A percentile compares a stretch with the other conserved stretches of the same genome.
Conservation (phyloP, 2,888 invertebrate species). For the Melikaiella ostensackeni region DNA sequence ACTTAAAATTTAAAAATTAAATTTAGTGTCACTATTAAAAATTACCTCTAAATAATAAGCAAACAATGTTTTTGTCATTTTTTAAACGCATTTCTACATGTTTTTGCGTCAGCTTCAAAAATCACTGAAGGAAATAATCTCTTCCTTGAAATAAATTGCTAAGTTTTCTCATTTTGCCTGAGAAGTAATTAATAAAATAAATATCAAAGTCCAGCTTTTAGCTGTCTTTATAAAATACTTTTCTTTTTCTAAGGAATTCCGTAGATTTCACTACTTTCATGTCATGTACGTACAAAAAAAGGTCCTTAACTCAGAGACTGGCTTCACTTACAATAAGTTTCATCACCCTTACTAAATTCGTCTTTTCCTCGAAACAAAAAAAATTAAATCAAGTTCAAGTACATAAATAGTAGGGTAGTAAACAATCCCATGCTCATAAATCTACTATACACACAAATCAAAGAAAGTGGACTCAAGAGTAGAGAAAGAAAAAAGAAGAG, state of each 20-base stretch:
- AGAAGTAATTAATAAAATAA: not conserved
- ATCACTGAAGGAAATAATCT: not conserved
- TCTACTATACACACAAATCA: constrained; percentile 58
- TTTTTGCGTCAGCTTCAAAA: not conserved
- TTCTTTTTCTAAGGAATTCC: constrained; percentile 3
- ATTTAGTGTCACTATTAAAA: constrained; percentile 10
- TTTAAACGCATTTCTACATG: not conserved
- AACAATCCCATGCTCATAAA: constrained; percentile 59
- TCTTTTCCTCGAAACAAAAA: not conserved
- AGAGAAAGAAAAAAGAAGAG: not conserved
- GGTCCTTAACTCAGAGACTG: not conserved
- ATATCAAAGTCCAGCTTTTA: constrained; percentile 4
- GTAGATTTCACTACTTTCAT: not conserved
- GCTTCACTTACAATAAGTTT: not conserved
- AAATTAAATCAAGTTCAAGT: not conserved
- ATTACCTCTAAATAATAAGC: constrained; percentile 7
- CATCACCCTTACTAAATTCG: not conserved
- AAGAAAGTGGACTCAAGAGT: constrained; percentile 26
- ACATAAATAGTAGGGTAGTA: not conserved
- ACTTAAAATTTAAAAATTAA: not conserved
- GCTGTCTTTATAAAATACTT: constrained; percentile 6
- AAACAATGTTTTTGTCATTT: constrained; percentile 29
- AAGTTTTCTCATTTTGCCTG: constrained; percentile 7
- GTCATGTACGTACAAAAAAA: constrained; percentile 19
- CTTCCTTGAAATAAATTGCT: not conserved